Base-by-base conservation (phyloP, 2,797 vertebrate genomes). In the Amphiprion clarkii region DNA sequence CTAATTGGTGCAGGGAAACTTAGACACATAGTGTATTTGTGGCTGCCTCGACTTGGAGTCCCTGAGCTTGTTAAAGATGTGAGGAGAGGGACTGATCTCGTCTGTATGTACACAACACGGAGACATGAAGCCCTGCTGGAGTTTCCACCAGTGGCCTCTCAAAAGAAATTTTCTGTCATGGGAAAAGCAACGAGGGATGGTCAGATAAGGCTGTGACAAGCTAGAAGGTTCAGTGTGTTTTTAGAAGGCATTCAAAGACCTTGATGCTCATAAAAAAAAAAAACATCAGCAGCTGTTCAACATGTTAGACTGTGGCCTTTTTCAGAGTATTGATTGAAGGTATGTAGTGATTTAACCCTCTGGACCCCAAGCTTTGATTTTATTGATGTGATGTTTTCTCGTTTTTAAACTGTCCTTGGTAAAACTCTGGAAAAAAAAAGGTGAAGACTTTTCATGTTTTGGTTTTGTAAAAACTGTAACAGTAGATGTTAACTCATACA, bases 1-100 rank as follows among this genome's bases (percentile, higher is more conserved):
- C 79, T 94, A 94, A 94, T 94, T 94, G 91, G 90, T 67, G 82
- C 73, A 17, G 81, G 83, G 83, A 78, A 92, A 74, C 72, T 19
- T 67, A 72, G 65, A 67, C 39, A 58, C 62, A 51, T 6, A 19
- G 40, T 61, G 79, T 70, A 64, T 82, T 76, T 84, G 78, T 76
- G 83, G 58, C 68, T 86, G 73, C 84, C 75, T 56, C 53, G 71
- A 78, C 71, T 82, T 53, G 25, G 71, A 88, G 77, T 87, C 87
- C 84, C 79, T 0, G 58, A 86, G 86, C 91, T 92, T 93, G 88
- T 90, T 93, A 91, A 73, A 82, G 83, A 81, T 79, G 72, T 17
- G 68, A 84, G 56, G 39, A 69, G 54, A 66, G 64, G 76, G 81
- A 74, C 74, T 64, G 46, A 31, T 70, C 66, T 77, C 42, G 27